A percentile compares a stretch with the other conserved stretches of the same genome.
phyloP scores from a whole-genome alignment of 2,797 vertebrate species.

The Enteromius paludinosus region DNA sequence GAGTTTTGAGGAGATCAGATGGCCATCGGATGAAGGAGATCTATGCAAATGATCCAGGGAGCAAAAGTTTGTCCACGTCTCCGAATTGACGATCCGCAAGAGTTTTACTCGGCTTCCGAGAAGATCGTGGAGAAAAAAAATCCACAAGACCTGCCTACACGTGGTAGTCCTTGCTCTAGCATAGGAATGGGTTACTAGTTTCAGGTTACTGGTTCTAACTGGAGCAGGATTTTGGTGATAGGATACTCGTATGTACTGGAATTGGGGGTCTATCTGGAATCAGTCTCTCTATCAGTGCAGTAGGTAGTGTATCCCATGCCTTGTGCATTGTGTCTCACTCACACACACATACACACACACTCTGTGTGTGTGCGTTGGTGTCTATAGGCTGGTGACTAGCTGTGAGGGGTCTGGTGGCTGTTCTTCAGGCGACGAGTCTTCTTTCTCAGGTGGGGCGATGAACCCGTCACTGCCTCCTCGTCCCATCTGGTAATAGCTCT shows the following conservation, averaged over 20 bases:
- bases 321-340: conserved; percentile 59
- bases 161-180: conserved; percentile 49
- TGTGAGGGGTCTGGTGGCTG: conserved; percentile 90
- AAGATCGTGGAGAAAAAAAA: conserved; percentile 32
- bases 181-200: conserved; percentile 47
- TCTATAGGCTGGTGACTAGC: conserved; percentile 99
- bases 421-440: conserved; percentile 88
- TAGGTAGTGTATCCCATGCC: conserved; percentile 64
- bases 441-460: conserved; percentile 92
- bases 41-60: conserved; percentile 39
- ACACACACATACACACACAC: conserved; percentile 16
- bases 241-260: conserved; percentile 45
- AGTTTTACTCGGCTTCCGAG: conserved; percentile 17
- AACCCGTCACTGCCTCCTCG: conserved; percentile 97
- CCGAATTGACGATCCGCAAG: conserved; percentile 22
- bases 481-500: conserved; percentile 97
- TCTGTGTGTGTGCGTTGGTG: conserved; percentile 57
- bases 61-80: conserved; percentile 40
- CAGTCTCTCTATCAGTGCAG: conserved; percentile 61
- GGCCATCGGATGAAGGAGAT: conserved; percentile 47
- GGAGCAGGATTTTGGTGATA: conserved; percentile 46
- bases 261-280: conserved; percentile 52
- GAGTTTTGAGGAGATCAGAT: conserved; percentile 62
- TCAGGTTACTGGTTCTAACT: conserved; percentile 55
- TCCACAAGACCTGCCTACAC: conserved; percentile 42